A percentile compares a stretch with the other conserved stretches of the same genome.
phyloP scores from a whole-genome alignment of 2,113 vertebrate genomes.

The Ciconia maguari region DNA sequence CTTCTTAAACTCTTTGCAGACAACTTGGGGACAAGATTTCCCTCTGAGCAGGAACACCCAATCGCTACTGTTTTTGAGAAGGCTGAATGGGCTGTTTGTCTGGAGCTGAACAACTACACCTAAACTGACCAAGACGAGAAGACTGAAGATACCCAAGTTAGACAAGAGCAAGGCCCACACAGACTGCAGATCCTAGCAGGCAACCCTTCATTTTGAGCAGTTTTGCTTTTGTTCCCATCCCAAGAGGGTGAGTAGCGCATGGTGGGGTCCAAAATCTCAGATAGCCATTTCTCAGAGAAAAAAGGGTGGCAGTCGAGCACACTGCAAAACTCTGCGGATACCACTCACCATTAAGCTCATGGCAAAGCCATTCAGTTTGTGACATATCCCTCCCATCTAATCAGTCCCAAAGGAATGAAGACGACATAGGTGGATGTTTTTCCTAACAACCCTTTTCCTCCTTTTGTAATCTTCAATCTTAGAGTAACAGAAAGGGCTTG shows the following conservation, averaged over 20 bases:
- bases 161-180: not conserved
- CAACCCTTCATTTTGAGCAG: not conserved
- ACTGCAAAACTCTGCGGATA: not conserved
- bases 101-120: not conserved
- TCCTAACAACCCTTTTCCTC: not conserved
- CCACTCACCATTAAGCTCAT: fast-evolving
- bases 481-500: not conserved
- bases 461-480: not conserved
- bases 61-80: not conserved
- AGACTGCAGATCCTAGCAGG: not conserved
- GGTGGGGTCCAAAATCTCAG: not conserved
- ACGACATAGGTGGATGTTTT: not conserved
- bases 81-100: not conserved
- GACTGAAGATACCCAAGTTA: not conserved
- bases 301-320: not conserved
- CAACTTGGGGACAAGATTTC: not conserved
- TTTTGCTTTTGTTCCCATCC: not conserved
- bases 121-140: not conserved
- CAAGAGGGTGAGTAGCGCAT: not conserved
- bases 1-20: not conserved
- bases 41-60: not conserved
- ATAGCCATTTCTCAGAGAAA: not conserved
- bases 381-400: not conserved
- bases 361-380: not conserved
- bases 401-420: not conserved